Conservation (phyloP, 1,140 invertebrate species). For the Heliothis virescens region DNA sequence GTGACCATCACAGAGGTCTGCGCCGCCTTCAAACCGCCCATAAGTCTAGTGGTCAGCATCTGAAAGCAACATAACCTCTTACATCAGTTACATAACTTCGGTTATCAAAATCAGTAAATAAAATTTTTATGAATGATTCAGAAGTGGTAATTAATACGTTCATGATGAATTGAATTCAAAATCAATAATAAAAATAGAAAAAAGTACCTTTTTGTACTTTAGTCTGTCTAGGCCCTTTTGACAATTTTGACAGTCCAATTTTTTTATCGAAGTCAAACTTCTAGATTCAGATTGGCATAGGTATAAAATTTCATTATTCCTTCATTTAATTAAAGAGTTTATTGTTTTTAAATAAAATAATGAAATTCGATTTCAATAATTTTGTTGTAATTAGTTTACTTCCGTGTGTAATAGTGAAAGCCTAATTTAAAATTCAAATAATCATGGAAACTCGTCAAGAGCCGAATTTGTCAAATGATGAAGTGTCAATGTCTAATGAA, state of each 20-base stretch:
- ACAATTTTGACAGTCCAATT: conserved; percentile 47
- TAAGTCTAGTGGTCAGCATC: conserved; percentile 80
- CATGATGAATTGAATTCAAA: conserved; percentile 9
- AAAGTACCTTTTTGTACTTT: conserved; percentile 47
- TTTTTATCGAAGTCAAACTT: conserved; percentile 21
- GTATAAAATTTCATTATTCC: no score
- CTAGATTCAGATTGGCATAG: no score
- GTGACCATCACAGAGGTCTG: conserved; percentile 80
- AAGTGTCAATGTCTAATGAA: conserved; percentile 1
- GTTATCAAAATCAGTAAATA: conserved; percentile 26
- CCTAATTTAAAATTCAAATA: no score
- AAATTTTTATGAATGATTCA: not conserved
- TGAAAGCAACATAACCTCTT: conserved; percentile 80
- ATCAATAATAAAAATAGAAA: conserved; percentile 32
- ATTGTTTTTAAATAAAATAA: no score
- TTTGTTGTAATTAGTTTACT: no score
- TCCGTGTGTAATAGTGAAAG: no score
- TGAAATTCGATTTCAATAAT: no score
- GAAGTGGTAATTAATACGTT: not conserved
- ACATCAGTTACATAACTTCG: conserved; percentile 76
- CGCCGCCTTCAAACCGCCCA: conserved; percentile 72
- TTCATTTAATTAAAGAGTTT: no score
- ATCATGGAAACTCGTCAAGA: no score
- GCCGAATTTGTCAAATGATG: no score
- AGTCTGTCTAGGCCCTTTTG: conserved; percentile 37